A percentile compares a stretch with the other conserved stretches of the same genome.
These are phyloP conservation scores for Gobio occitaniae DNA, from an alignment of 2,797 vertebrate genomes.

Conservation along the genomic window DNA sequence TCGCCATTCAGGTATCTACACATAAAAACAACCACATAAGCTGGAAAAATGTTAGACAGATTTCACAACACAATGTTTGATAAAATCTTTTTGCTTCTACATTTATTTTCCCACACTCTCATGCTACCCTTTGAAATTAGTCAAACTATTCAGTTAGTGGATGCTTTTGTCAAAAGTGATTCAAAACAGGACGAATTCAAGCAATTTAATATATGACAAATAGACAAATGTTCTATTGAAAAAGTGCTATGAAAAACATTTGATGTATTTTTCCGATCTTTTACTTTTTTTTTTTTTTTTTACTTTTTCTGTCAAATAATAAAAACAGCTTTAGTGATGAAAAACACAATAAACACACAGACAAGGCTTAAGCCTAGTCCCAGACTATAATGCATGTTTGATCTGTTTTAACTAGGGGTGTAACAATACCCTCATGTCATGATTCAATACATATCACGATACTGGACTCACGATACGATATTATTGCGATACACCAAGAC, in stretches of 20 bases:
- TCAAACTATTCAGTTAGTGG: neutral
- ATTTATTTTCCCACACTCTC: neutral
- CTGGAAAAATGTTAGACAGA: neutral
- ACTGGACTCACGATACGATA: no score
- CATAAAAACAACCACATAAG: neutral
- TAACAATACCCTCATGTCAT: no score
- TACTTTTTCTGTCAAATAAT: neutral
- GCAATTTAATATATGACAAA: neutral
- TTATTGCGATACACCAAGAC: no score
- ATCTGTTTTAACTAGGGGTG: no score
- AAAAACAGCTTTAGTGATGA: neutral
- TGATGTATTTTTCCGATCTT: neutral
- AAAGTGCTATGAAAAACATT: neutral
- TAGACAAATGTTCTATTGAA: neutral
- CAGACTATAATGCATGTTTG: neutral
- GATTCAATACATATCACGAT: no score
- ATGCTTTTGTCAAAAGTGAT: neutral
- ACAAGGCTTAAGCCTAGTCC: neutral
- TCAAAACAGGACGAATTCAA: neutral
- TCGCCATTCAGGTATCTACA: conserved; percentile 92
- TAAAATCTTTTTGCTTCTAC: neutral
- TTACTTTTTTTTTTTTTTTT: neutral
- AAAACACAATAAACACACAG: neutral
- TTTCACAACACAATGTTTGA: neutral
- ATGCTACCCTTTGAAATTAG: no score